Evolutionary conservation across 2,113 vertebrate genomes (phyloP).

Genomic region (Pagrus major): DNA sequence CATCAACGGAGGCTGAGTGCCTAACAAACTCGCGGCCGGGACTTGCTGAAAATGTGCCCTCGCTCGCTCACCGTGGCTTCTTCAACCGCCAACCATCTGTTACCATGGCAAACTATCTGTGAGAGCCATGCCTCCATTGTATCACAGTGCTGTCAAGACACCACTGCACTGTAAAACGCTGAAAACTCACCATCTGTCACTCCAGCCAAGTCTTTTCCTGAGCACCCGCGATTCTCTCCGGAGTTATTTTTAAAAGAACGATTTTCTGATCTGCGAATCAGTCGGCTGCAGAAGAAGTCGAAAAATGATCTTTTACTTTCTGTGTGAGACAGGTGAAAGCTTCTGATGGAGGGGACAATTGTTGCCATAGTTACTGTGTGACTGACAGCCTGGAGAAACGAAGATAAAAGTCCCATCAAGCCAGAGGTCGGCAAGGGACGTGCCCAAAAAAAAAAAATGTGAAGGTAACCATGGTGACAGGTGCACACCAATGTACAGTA

Average conservation of each 20-base stretch:
- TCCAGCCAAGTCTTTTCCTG: conserved; percentile 11
- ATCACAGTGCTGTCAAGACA: conserved; percentile 60
- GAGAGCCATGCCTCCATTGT: conserved; percentile 49
- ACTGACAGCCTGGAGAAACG: conserved; percentile 40
- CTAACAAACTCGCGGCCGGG: conserved; percentile 52
- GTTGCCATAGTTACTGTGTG: conserved; percentile 34
- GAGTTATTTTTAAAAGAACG: conserved; percentile 9
- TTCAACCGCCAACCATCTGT: conserved; percentile 72
- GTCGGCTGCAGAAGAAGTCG: background rate
- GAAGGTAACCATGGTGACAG: background rate
- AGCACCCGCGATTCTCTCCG: background rate
- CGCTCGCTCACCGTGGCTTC: conserved; percentile 40
- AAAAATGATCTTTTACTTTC: background rate
- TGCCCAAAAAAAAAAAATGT: background rate
- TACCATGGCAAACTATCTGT: conserved; percentile 57
- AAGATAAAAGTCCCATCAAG: conserved; percentile 19
- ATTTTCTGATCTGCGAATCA: background rate
- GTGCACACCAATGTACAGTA: background rate
- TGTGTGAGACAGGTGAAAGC: conserved; percentile 5
- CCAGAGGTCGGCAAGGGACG: background rate
- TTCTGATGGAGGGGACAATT: background rate
- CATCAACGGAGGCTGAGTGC: conserved; percentile 47
- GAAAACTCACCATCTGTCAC: conserved; percentile 67
- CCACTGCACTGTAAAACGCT: conserved; percentile 58
- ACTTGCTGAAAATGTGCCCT: conserved; percentile 41